Conservation (phyloP, 2,113 vertebrate genomes). For the Notarius lentiginosus region DNA sequence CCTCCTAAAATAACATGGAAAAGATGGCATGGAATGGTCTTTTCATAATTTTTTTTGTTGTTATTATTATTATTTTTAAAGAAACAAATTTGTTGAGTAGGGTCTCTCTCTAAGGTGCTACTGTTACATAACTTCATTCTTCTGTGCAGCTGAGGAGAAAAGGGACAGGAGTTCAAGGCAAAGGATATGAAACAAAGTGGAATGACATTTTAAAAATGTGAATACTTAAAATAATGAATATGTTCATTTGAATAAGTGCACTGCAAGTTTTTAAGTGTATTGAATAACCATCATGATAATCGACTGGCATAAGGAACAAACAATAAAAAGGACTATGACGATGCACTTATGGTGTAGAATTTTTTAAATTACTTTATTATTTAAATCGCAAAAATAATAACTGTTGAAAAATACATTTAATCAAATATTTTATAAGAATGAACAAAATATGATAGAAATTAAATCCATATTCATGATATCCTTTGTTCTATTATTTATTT, state of each 20-base stretch:
- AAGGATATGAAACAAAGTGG: constrained; percentile 60
- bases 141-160: constrained; percentile 71
- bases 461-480: neutral
- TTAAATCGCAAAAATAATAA: neutral
- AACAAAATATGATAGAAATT: neutral
- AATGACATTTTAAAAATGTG: constrained; percentile 54
- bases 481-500: neutral
- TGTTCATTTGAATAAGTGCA: constrained; percentile 36
- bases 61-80: neutral
- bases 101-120: constrained; percentile 71
- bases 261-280: constrained; percentile 39
- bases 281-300: constrained; percentile 49
- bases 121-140: constrained; percentile 64
- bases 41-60: constrained; percentile 23
- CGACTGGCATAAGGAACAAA: constrained; percentile 49
- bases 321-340: constrained; percentile 25
- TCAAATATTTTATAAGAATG: neutral
- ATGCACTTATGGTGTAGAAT: constrained; percentile 10
- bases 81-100: constrained; percentile 28
- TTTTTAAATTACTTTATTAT: neutral
- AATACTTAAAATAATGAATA: constrained; percentile 32
- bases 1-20: neutral
- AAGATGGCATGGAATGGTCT: constrained; percentile 15
- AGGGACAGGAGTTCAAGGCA: constrained; percentile 53
- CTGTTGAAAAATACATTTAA: neutral